Evolutionary conservation across 2,797 vertebrate species (phyloP), one percentile per base, ranked within the genome.

Genomic region (Lagodon rhomboides): DNA sequence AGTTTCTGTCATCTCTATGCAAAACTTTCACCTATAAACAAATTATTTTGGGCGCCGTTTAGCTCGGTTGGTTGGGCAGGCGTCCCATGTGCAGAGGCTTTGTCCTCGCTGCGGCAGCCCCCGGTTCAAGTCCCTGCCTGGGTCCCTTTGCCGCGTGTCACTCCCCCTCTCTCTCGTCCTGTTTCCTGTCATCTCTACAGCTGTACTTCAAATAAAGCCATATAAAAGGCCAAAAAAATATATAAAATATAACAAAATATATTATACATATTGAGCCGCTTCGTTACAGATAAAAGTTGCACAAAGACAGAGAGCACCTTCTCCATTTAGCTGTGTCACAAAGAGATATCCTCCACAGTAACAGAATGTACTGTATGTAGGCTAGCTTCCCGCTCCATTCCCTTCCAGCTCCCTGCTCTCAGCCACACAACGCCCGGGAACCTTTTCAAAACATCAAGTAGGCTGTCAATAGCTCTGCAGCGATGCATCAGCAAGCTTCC

Each of bases 341-440:
- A 43, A 53, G 68, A 22, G 59, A 77, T 75, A 68, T 79, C 73
- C 73, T 75, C 61, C 75, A 20, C 65, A 58, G 81, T 67, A 63
- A 86, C 82, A 90, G 86, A 91, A 88, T 88, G 89, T 88, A 78
- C 88, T 92, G 85, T 83, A 91, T 88, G 90, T 73, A 56, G 73
- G 38, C 71, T 41, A 17, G 65, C 60, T 55, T 65, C 73, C 43
- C 1, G 3, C 75, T 73, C 78, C 77, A 81, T 91, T 91, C 85
- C 75, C 86, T 89, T 91, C 85, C 88, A 90, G 86, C 81, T 82
- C 76, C 73, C 80, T 87, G 88, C 83, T 54, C 87, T 80, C 85
- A 68, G 79, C 82, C 74, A 55, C 75, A 78, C 84, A 80, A 77
- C 60, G 25, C 86, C 38, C 75, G 83, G 82, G 80, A 92, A 82